Evolutionary conservation across 2,113 vertebrate genomes (phyloP), one percentile per base, ranked within the genome.

Genomic region (Cairina moschata): DNA sequence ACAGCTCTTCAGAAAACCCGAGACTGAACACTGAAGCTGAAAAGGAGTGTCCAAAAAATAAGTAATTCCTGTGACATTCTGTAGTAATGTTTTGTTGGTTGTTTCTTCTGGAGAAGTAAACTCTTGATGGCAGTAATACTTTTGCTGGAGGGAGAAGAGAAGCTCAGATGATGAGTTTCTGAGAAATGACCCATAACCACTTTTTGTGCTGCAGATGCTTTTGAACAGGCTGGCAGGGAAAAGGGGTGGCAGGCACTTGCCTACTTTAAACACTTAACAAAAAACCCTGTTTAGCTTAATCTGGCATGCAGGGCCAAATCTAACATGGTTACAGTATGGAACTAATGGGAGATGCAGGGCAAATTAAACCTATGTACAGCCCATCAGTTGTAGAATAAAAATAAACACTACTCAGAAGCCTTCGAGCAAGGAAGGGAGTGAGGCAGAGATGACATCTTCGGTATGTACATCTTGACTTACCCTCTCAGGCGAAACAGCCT

Each of bases 351-450:
- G 83, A 92, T 84, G 69, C 44, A 67, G 93, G 89, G 81, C 31
- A 32, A 58, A 86, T 94, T 88, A 93, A 95, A 96, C 83, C 85
- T 80, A 34, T 67, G 12, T 67, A 84, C 94, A 94, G 48, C 96
- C 84, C 75, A 73, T 97, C 96, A 97, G 7, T 14, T 92, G 83
- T 76, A 95, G 90, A 91, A 90, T 97, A 95, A 90, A 97, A 97
- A 96, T 97, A 93, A 97, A 91, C 77, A 96, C 25, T 54, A 38
- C 34, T 92, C 75, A 91, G 88, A 95, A 96, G 96, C 83, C 96
- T 97, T 96, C 0, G 11, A 97, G 96, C 73, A 17, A 83, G 78
- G 95, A 97, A 91, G 69, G 84, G 91, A 91, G 77, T 48, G 86
- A 97, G 91, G 96, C 91, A 86, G 96, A 91, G 88, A 86, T 87